phyloP scores from a whole-genome alignment of 2,888 invertebrate species.

The Eupithecia tripunctaria region DNA sequence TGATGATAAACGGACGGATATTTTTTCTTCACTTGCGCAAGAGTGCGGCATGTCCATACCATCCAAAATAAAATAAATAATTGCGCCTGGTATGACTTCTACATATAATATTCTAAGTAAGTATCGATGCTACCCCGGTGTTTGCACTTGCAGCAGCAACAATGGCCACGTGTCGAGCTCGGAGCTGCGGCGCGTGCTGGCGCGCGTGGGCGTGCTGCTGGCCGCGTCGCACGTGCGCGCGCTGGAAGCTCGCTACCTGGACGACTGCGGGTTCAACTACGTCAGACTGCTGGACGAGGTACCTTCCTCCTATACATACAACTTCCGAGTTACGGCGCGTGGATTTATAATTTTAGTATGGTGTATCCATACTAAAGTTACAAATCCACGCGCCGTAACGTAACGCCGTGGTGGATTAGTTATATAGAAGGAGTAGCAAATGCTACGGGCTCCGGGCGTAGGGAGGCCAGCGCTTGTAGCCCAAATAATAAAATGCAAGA shows the following conservation, averaged over 20 bases:
- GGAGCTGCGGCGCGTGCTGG: conserved; percentile 88
- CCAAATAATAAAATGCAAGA: no score
- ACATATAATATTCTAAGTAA: not conserved
- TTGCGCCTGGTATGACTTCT: not conserved
- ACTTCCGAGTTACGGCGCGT: not conserved
- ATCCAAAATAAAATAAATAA: no score
- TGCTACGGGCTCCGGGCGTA: no score
- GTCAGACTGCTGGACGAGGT: conserved; percentile 88
- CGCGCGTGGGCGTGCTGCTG: conserved; percentile 87
- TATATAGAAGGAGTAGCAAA: no score
- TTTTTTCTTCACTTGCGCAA: no score
- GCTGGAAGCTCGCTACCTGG: conserved; percentile 88
- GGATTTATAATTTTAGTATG: not conserved
- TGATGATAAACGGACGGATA: no score
- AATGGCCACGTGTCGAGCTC: conserved; percentile 89
- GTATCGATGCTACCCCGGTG: not conserved
- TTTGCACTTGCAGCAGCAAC: conserved; percentile 82
- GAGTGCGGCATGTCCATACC: no score
- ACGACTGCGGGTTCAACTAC: conserved; percentile 91
- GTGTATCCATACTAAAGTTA: no score
- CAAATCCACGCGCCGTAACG: no score
- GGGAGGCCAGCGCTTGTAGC: no score
- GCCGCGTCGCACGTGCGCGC: conserved; percentile 87
- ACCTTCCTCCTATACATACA: not conserved
- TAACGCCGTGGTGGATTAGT: no score